Evolutionary conservation across 2,888 invertebrate species (phyloP).

Genomic region (Apoderus coryli): DNA sequence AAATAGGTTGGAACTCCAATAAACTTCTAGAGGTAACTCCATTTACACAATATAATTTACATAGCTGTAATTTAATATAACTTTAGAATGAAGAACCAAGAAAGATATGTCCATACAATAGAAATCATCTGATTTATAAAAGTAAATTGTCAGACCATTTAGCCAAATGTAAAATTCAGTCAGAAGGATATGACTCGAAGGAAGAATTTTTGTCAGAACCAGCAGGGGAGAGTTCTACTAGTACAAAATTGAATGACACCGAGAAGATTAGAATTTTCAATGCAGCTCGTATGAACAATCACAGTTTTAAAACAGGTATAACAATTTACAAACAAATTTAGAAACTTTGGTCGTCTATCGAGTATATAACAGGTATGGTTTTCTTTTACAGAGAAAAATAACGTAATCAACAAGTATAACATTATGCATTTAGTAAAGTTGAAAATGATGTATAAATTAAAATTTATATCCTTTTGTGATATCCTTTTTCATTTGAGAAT

Average conservation of each 20-base stretch:
- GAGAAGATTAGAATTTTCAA: constrained; percentile 30
- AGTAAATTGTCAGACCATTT: constrained; percentile 32
- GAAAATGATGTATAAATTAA: too few relatives aligned
- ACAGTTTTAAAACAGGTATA: constrained; percentile 28
- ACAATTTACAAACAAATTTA: too few relatives aligned
- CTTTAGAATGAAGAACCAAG: constrained; percentile 26
- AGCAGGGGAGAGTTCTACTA: constrained; percentile 5
- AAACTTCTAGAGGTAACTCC: constrained; percentile 25
- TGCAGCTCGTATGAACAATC: constrained; percentile 20
- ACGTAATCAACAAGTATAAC: too few relatives aligned
- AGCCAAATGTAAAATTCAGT: constrained; percentile 33
- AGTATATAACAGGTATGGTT: too few relatives aligned
- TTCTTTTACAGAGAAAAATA: too few relatives aligned
- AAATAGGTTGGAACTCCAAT: constrained; percentile 27
- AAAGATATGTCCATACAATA: constrained; percentile 34
- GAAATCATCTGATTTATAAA: constrained; percentile 33
- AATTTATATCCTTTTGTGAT: too few relatives aligned
- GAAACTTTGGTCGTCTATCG: too few relatives aligned
- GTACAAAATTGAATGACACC: constrained; percentile 25
- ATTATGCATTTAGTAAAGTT: too few relatives aligned
- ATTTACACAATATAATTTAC: constrained; percentile 7
- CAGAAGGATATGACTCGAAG: constrained; percentile 33
- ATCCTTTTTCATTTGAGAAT: too few relatives aligned
- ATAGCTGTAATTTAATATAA: constrained; percentile 8
- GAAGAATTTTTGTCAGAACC: constrained; percentile 35